Base-by-base conservation (phyloP, 2,888 invertebrate genomes). In the Pocota personata region DNA sequence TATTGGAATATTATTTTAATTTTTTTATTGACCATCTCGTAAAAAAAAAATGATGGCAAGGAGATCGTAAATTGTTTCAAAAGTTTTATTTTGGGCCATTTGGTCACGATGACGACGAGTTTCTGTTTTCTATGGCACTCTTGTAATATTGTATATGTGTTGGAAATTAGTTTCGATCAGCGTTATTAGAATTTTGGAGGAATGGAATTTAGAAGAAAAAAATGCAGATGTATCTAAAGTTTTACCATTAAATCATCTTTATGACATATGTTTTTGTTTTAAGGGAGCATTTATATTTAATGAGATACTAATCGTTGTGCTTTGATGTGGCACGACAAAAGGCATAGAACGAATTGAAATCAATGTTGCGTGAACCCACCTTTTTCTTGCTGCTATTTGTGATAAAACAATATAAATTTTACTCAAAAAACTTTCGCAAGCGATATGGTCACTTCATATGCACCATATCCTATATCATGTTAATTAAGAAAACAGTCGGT, bases 1-100 rank as follows among this genome's bases (percentile, higher is more conserved):
- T 58, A 55, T 73, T 67, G 67, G 73, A 37, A 55, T 55, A 60
- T 55, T 64, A 75, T 78, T 78, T 78, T 32, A 62, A 50, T 67
- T 67, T 32, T 60, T 21, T 71, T 78, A 78, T 46, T 71, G 50
- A 43, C 48, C 58, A 58, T 52, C 16, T 72, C 78, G 62, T 79
- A 37, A 64, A 46, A 35, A 52, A 48, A 43, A 57, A 14, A 30
- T 64, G 57, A 72, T 48, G 35, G 19, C 30, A 8, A 19, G 16
- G 2, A 10, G 14, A 37, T 79, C 73, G 48, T 72, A 79, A 73
- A 79, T 79, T 21, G 50, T 57, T 48, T 30, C 1, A 19, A 21
- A 50, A 46, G 3, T 19, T 64, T 64, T 64, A 6, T 40, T 14
- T 40, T 19, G n/a, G 30, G 62, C 30, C 43, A 46, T 62, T 30